Evolutionary conservation across 2,888 invertebrate species (phyloP), one percentile per base, ranked within the genome.

Genomic region (Luffia ferchaultella): DNA sequence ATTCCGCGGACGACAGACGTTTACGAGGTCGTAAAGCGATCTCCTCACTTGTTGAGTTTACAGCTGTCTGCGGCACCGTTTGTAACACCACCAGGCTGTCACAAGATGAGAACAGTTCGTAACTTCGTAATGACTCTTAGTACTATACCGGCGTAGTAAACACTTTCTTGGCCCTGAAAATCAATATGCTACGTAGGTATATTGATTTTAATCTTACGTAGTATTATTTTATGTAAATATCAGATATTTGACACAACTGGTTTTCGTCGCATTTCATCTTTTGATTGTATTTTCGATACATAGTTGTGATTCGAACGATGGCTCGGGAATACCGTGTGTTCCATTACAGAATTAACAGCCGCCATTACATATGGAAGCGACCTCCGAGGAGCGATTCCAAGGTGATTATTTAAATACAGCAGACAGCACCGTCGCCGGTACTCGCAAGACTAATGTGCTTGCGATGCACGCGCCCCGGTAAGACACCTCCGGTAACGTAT

Each of bases 21-120:
- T 77, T 77, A 77, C 65, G 66, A 62, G 62, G 56, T 70, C 73
- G 67, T 77, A 77, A 77, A 76, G 58, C 67, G 68, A 67, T 73
- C 73, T 75, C 74, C 66, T 71, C 77, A 77, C 77, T 77, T 77
- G 78, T 77, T 77, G 77, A 76, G 70, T 73, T 71, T 69, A 70
- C 49, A 16, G 48, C 48, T 43, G 49, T 43, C 42, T 43, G 30
- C 30, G 30, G 12, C 30, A 30, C 30, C 30, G 30, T 12, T n/a
- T n/a, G n/a, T n/a, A n/a, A n/a, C n/a, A n/a, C n/a, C n/a, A 42
- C 48, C 46, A 46, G 46, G 42, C 19, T 12, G 9, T 18, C 49
- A 43, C 19, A 17, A 49, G 43, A 19, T 20, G 42, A 17, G 43
- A 49, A 20, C 19, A 49, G 19, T 16, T 49, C 49, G 49, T 19